Evolutionary conservation across 2,797 vertebrate genomes (phyloP), one percentile per base, ranked within the genome.

Genomic region (Sus cebifrons): DNA sequence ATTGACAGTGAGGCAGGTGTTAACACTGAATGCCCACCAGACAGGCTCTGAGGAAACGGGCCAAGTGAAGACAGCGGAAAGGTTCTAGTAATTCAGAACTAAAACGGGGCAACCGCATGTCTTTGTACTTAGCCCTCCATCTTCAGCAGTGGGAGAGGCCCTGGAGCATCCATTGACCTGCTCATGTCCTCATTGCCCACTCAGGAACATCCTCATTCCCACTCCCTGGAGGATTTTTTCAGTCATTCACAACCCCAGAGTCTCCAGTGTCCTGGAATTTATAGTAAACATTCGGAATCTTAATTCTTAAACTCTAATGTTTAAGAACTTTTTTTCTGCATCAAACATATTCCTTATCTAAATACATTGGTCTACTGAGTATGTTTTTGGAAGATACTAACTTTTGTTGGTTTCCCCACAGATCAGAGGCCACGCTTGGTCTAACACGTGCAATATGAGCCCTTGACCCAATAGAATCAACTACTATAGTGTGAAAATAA

Each of bases 241-340:
- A 36, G 27, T 71, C 49, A 85, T 64, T 91, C 54, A 86, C 23
- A 15, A 11, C 4, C 74, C 16, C 5, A 36, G 16, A 54, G 18
- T 40, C 13, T 89, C n/a, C 36, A 75, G 0, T 68, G 18, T 79
- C 71, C 86, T 58, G 6, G 36, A 96, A 93, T 86, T 93, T 94
- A 78, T 68, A 78, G 58, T 67, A 95, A 89, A 52, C 27, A 40
- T 32, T 85, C 27, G 64, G 29, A 94, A 89, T 84, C 12, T 85
- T 92, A 84, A 93, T 36, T 36, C 36, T 36, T 36, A 36, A 32
- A 82, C 15, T 68, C 12, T 21, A 65, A 68, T 68, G 12, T 52
- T 71, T 73, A 77, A 84, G 89, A 92, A 71, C 32, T 86, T 75
- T 78, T 78, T 96, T 91, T 94, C n/a, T 75, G 13, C 29, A 52